phyloP scores from a whole-genome alignment of 1,140 invertebrate genomes.

The Chironomus striatipennis region DNA sequence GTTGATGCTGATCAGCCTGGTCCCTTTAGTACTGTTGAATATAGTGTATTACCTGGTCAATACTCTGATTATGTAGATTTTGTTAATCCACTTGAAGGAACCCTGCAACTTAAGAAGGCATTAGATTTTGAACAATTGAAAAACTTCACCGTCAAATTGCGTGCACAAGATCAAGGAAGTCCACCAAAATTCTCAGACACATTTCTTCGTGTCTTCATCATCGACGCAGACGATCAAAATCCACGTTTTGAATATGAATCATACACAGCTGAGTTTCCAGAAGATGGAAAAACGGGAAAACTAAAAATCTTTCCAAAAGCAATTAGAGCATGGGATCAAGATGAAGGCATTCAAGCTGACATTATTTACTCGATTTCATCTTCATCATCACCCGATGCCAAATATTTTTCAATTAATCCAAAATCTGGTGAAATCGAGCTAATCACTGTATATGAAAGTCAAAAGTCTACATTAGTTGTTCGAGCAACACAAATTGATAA shows the following conservation, averaged over 20 bases:
- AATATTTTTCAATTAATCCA: conserved; percentile 46
- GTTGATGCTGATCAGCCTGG: conserved; percentile 80
- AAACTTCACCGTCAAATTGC: conserved; percentile 69
- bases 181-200: conserved; percentile 68
- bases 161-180: conserved; percentile 76
- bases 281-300: conserved; percentile 35
- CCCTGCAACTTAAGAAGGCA: conserved; percentile 66
- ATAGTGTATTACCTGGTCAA: conserved; percentile 66
- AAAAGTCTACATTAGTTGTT: conserved; percentile 59
- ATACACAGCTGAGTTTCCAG: conserved; percentile 62
- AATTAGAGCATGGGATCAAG: conserved; percentile 61
- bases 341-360: conserved; percentile 59
- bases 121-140: conserved; percentile 76
- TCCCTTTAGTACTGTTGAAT: conserved; percentile 80
- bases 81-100: conserved; percentile 77
- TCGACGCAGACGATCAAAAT: conserved; percentile 90
- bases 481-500: conserved; percentile 83
- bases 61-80: conserved; percentile 76
- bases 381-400: conserved; percentile 41
- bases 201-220: conserved; percentile 63
- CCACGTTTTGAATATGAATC: conserved; percentile 68
- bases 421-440: conserved; percentile 53
- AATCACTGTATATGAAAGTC: conserved; percentile 48
- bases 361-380: conserved; percentile 53
- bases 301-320: conserved; percentile 48